A percentile compares a stretch with the other conserved stretches of the same genome.
These are phyloP conservation scores for Arion vulgaris DNA, from an alignment of 1,140 invertebrate species.

Conservation along the genomic window DNA sequence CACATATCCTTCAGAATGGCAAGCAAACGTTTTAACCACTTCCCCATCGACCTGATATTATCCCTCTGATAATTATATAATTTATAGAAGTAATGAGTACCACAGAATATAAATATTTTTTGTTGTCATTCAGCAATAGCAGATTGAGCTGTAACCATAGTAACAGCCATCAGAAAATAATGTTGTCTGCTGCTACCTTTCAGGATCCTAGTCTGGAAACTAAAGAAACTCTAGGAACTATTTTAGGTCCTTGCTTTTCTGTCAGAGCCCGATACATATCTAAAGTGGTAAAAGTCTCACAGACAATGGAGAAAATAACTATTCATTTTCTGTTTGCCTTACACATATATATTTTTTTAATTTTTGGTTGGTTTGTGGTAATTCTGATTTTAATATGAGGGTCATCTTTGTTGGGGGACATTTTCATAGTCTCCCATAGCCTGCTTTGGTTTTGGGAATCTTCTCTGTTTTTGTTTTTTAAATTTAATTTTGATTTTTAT, in stretches of 20 bases:
- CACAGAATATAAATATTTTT: too few relatives aligned
- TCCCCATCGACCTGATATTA: too few relatives aligned
- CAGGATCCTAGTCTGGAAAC: constrained; percentile 15
- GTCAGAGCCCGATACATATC: constrained; percentile 33
- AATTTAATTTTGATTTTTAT: background rate
- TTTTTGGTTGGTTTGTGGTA: background rate
- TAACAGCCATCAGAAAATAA: background rate
- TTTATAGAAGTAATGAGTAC: too few relatives aligned
- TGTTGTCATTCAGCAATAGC: too few relatives aligned
- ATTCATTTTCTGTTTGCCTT: background rate
- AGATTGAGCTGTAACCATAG: too few relatives aligned
- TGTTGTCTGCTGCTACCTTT: constrained; percentile 2
- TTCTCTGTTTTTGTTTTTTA: background rate
- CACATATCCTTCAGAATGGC: too few relatives aligned
- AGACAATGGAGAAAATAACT: background rate
- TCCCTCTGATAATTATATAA: too few relatives aligned
- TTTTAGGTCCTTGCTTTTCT: constrained; percentile 26
- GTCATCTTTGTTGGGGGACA: background rate
- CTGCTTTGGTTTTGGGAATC: constrained; percentile 20
- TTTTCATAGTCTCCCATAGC: background rate
- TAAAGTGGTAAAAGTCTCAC: constrained; percentile 23
- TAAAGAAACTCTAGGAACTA: constrained; percentile 15
- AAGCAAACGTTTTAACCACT: too few relatives aligned
- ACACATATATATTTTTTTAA: background rate
- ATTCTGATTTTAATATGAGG: background rate